Conservation (phyloP, 2,888 invertebrate species). For the Idaea straminata region DNA sequence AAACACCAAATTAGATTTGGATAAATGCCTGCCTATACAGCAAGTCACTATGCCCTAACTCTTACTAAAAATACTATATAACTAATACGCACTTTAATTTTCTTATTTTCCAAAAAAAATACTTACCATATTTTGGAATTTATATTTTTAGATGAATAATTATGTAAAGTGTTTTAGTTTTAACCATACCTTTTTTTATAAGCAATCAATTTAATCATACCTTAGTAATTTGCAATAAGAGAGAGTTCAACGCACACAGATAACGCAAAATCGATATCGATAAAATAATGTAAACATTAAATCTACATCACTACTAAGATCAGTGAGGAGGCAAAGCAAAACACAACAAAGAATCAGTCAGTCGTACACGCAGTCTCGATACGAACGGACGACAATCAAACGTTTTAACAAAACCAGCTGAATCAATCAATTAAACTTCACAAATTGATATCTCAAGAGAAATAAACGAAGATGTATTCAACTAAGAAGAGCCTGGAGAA, state of each 20-base stretch:
- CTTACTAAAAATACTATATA: no score
- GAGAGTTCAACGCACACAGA: constrained; percentile 24
- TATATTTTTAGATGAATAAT: no score
- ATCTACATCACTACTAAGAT: constrained; percentile 47
- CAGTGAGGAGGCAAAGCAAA: constrained; percentile 64
- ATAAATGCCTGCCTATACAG: no score
- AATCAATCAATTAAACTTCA: constrained; percentile 38
- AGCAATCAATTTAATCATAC: neutral
- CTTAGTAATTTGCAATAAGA: constrained; percentile 9
- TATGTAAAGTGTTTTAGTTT: no score
- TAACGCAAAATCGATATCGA: constrained; percentile 55
- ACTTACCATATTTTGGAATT: no score
- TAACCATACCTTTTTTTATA: neutral
- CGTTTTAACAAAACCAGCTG: constrained; percentile 19
- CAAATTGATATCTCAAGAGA: constrained; percentile 10
- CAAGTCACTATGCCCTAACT: no score
- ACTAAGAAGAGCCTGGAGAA: constrained; percentile 65
- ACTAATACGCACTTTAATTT: no score
- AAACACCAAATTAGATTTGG: no score
- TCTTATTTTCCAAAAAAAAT: no score
- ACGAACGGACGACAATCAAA: constrained; percentile 46
- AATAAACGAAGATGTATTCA: constrained; percentile 57
- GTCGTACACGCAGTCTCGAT: constrained; percentile 47
- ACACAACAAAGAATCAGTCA: constrained; percentile 77
- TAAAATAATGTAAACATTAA: constrained; percentile 67